phyloP scores from a whole-genome alignment of 2,888 invertebrate species.

The Scaeva pyrastri region DNA sequence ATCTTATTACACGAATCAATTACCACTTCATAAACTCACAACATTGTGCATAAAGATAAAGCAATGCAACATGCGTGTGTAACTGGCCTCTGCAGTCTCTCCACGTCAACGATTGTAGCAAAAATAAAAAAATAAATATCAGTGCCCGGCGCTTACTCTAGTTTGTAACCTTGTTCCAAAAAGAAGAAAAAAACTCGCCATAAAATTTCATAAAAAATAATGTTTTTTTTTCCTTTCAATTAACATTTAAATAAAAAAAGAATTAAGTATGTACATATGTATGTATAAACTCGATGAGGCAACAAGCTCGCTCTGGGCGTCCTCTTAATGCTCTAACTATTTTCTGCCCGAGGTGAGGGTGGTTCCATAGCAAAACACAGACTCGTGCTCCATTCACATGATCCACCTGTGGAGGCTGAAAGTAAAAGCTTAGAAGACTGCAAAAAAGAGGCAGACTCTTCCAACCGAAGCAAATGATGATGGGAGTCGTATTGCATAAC shows the following conservation, averaged over 20 bases:
- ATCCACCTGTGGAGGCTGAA: conserved; percentile 70
- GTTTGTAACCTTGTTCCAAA: conserved; percentile 61
- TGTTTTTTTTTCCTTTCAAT: conserved; percentile 8
- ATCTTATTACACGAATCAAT: conserved; percentile 59
- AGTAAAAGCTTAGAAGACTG: conserved; percentile 54
- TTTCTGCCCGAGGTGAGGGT: conserved; percentile 55
- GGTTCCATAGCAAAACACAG: conserved; percentile 10
- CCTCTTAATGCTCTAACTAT: conserved; percentile 27
- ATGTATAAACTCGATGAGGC: conserved; percentile 44
- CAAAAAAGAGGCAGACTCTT: conserved; percentile 4
- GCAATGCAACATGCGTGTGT: neutral
- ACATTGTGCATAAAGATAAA: too few relatives aligned
- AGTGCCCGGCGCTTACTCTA: conserved; percentile 29
- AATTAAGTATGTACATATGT: too few relatives aligned
- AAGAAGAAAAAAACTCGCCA: conserved; percentile 38
- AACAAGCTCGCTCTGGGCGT: conserved; percentile 14
- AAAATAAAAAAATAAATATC: conserved; percentile 2
- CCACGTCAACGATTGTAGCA: neutral
- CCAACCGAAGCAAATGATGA: neutral
- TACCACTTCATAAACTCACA: conserved; percentile 54
- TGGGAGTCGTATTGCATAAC: conserved; percentile 64
- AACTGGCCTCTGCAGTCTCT: neutral
- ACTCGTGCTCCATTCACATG: conserved; percentile 35
- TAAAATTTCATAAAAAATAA: conserved; percentile 49
- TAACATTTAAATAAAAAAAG: conserved; percentile 39